These are phyloP conservation scores for Intellagama lesueurii DNA, from an alignment of 2,797 vertebrate genomes.

Conservation along the genomic window DNA sequence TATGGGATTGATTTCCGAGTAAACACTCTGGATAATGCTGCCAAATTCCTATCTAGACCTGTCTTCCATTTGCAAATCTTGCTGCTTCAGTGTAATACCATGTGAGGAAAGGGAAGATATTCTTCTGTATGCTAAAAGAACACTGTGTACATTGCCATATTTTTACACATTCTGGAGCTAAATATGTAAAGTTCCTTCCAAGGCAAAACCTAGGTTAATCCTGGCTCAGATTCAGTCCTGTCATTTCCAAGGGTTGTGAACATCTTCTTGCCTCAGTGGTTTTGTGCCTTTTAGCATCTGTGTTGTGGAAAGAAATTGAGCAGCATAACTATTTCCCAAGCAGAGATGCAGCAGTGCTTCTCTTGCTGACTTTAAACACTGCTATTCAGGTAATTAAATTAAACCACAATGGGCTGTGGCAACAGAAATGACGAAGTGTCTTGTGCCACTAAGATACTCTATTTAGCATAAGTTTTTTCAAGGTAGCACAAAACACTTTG, in stretches of 20 bases:
- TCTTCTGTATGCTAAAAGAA: not conserved
- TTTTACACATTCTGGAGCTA: not conserved
- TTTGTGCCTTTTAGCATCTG: not conserved
- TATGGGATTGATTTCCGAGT: not conserved
- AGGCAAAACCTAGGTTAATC: not conserved
- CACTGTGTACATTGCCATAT: not conserved
- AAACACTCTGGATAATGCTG: not conserved
- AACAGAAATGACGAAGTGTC: too few relatives aligned
- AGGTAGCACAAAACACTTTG: too few relatives aligned
- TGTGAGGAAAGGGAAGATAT: not conserved
- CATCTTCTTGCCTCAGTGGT: not conserved
- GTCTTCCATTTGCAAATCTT: not conserved
- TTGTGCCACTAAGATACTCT: too few relatives aligned
- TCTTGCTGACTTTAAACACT: not conserved
- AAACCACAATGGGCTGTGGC: too few relatives aligned
- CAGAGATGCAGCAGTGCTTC: not conserved
- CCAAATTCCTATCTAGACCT: not conserved
- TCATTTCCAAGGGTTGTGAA: not conserved
- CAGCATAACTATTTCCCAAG: not conserved
- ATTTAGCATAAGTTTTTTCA: too few relatives aligned
- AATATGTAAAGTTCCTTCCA: not conserved
- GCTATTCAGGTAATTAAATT: too few relatives aligned
- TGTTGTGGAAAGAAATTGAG: not conserved
- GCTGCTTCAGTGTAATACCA: not conserved
- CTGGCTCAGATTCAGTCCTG: not conserved